These are phyloP conservation scores for Drosophila sproati DNA, from an alignment of 1,140 invertebrate species.

Conservation along the genomic window DNA sequence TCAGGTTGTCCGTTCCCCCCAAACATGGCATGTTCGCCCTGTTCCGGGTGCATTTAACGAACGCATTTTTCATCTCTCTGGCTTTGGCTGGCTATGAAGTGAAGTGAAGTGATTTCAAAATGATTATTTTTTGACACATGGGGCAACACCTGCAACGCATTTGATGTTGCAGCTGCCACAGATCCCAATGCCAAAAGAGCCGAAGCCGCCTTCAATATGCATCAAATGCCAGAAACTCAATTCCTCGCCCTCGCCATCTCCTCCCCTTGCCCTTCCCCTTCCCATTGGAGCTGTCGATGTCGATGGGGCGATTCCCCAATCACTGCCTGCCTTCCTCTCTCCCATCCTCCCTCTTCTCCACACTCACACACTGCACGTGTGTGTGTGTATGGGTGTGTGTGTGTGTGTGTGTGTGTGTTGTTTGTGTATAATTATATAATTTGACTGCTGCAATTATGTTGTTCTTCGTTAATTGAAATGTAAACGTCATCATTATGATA, in stretches of 20 bases:
- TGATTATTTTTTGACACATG: conserved; percentile 82
- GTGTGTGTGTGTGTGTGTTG: conserved; percentile 29
- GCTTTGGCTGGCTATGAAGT: background rate
- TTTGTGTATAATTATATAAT: conserved; percentile 81
- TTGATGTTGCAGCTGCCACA: conserved; percentile 68
- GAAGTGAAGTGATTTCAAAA: conserved; percentile 76
- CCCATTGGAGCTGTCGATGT: conserved; percentile 23
- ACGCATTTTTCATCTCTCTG: conserved; percentile 72
- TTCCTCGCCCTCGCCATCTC: too few species aligned
- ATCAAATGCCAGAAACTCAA: conserved; percentile 24
- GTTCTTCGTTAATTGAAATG: conserved; percentile 79
- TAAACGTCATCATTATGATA: conserved; percentile 81
- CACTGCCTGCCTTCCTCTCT: background rate
- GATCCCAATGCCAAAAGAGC: conserved; percentile 35
- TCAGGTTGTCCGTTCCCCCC: background rate
- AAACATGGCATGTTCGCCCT: background rate
- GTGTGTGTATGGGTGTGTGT: background rate
- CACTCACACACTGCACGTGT: background rate
- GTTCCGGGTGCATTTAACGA: conserved; percentile 51
- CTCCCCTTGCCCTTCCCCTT: too few species aligned
- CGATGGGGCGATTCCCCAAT: conserved; percentile 3
- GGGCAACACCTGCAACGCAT: conserved; percentile 76
- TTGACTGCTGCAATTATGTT: conserved; percentile 81
- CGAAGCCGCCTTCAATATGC: conserved; percentile 42
- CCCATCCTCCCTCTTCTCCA: background rate